Evolutionary conservation across 2,797 vertebrate species (phyloP), one percentile per base, ranked within the genome.

Genomic region (Thripadectes ignobilis): DNA sequence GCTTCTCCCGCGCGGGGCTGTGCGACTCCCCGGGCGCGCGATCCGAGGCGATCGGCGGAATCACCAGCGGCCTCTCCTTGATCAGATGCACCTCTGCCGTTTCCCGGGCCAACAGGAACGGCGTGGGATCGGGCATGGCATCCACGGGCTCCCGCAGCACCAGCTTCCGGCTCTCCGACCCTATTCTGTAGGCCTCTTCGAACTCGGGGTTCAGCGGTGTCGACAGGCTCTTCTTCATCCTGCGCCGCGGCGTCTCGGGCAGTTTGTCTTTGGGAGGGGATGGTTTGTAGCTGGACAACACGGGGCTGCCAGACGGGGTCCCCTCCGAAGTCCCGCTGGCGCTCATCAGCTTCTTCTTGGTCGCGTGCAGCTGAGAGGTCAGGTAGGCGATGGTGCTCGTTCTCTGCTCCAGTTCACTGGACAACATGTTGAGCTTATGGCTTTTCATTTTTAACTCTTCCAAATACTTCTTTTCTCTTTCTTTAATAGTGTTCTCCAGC

Each of bases 361-460:
- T 98, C 29, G 99, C 98, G 0, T 99, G 99, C 72, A 99, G 99
- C 93, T 99, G 99, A 2, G 99, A 97, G 27, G 99, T 99, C 61
- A 99, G 98, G 96, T 99, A 99, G 3, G 99, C 99, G 13, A 99
- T 99, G 30, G 99, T 99, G 98, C 99, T 98, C 1, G 99, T 99
- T 48, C 99, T 98, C 98, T 99, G 99, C 98, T 99, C 99, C 93
- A 99, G 98, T 98, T 99, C 99, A 3, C 98, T 98, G 0, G 99
- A 99, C 97, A 99, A 95, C 97, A 99, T 97, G 12, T 98, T 98
- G 92, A 99, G 98, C 96, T 98, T 99, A 97, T 99, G 99, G 98
- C 99, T 99, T 98, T 99, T 99, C 95, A 98, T 98, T 98, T 99
- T 99, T 14, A 99, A 98, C 98, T 99, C 99, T 95, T 99, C 99